Evolutionary conservation across 2,113 vertebrate genomes (phyloP), one percentile per base, ranked within the genome.

Genomic region (Turdus rufiventris): DNA sequence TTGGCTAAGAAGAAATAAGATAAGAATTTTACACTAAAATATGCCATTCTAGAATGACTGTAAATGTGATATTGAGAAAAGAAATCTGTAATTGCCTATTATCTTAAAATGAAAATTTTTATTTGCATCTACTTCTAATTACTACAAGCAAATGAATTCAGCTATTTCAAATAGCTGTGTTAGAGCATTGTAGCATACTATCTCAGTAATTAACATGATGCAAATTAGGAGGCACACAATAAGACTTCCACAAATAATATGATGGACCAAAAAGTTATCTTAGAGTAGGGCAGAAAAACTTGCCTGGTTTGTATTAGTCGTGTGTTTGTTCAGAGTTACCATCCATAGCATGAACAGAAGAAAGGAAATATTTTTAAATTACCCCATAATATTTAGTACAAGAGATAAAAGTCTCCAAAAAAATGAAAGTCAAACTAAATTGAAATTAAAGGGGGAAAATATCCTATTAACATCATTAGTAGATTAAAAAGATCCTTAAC

Each of bases 121-220:
- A 77, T 94, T 96, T 96, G n/a, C 25, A 66, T 38, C 63, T 88
- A 38, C 51, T 88, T 91, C 56, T 95, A 90, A 93, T 94, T 90
- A 63, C 47, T 94, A 81, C 19, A 83, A 90, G 75, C 29, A 95
- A 94, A 96, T 36, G 48, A 83, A 77, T 83, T 88, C 78, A 85
- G 25, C 56, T 91, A 85, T 88, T 94, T 91, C 51, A 77, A 81
- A 77, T 63, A 67, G 31, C 40, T 77, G 12, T 71, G 63, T 88
- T 86, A 93, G 29, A 83, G 57, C 48, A 71, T 17, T 91, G 82
- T 83, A 66, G 38, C 42, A 0, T 45, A 88, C 77, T 91, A 94
- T 74, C 38, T 85, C 71, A 80, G 54, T 88, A 91, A 93, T 80
- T 96, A 94, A 83, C 45, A 68, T 60, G 71, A 89, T 63, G 51